phyloP scores from a whole-genome alignment of 2,797 vertebrate species.

The Crossoptilon crossoptilon region DNA sequence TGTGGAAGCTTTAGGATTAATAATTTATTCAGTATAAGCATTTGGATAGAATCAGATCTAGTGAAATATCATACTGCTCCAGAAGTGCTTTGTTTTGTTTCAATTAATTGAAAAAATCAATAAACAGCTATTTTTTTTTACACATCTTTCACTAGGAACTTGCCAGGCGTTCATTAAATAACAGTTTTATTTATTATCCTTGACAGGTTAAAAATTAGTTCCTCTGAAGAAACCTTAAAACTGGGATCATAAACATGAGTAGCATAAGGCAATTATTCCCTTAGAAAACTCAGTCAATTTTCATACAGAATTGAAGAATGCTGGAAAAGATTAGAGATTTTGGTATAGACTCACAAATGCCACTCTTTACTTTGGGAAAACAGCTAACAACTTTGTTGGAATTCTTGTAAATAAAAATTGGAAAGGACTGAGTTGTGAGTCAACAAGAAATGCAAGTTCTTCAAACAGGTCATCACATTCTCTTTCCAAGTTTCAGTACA shows the following conservation, averaged over 20 bases:
- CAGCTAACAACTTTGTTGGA: not conserved
- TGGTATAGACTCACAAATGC: not conserved
- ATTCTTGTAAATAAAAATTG: not conserved
- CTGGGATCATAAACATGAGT: not conserved
- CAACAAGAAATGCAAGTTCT: not conserved
- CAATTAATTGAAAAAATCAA: conserved; percentile 56
- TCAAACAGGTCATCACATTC: not conserved
- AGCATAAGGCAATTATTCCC: not conserved
- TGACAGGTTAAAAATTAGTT: conserved; percentile 12
- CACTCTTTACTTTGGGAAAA: not conserved
- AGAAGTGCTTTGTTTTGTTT: conserved; percentile 37
- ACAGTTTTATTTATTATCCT: conserved; percentile 22
- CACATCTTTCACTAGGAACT: not conserved
- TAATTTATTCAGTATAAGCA: conserved; percentile 58
- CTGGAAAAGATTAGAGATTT: not conserved
- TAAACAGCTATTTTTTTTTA: conserved; percentile 17
- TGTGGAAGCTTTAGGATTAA: conserved; percentile 40
- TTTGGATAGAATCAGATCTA: conserved; percentile 44
- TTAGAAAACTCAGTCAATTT: not conserved
- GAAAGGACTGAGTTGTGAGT: not conserved
- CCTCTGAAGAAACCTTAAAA: conserved; percentile 30
- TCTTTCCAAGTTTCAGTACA: not conserved
- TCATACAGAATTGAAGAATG: not conserved
- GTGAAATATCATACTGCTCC: conserved; percentile 33
- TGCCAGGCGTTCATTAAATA: conserved; percentile 49